Evolutionary conservation across 2,113 vertebrate genomes (phyloP).

Genomic region (Neogobius melanostomus): DNA sequence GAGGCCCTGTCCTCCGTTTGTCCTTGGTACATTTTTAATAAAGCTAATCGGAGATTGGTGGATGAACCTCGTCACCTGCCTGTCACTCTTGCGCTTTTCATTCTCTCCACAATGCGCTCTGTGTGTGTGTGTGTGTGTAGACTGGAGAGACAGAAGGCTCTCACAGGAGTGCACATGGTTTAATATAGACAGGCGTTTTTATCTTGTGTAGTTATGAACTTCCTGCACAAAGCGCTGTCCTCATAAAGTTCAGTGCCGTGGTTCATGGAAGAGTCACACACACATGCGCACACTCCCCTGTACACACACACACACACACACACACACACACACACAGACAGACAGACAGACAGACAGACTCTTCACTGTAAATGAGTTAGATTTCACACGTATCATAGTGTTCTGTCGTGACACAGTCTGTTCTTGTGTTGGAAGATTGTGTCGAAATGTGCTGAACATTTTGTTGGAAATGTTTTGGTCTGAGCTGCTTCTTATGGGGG

Average conservation of each 20-base stretch:
- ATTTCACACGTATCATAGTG: not conserved
- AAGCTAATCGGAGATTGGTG: conserved; percentile 65
- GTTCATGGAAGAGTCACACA: not conserved
- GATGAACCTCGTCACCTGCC: conserved; percentile 64
- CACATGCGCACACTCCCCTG: not conserved
- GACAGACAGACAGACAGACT: too few species aligned
- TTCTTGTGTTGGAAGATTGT: conserved; percentile 10
- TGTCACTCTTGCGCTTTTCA: conserved; percentile 66
- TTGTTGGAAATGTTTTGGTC: not conserved
- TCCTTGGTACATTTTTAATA: conserved; percentile 77
- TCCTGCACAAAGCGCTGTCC: conserved; percentile 15
- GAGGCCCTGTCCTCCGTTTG: conserved; percentile 56
- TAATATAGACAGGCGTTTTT: conserved; percentile 28
- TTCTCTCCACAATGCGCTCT: conserved; percentile 31
- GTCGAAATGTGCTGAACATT: not conserved
- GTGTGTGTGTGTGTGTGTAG: conserved; percentile 27
- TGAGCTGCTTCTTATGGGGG: not conserved
- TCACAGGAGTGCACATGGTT: conserved; percentile 25
- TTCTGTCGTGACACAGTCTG: conserved; percentile 11
- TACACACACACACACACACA: not conserved
- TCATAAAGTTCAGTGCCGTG: conserved; percentile 14
- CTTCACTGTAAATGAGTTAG: not conserved
- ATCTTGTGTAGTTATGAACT: conserved; percentile 27
- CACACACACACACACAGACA: too few species aligned
- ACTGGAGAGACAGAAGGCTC: not conserved